Conservation (phyloP, 2,113 vertebrate species). For the Mastomys natalensis region DNA sequence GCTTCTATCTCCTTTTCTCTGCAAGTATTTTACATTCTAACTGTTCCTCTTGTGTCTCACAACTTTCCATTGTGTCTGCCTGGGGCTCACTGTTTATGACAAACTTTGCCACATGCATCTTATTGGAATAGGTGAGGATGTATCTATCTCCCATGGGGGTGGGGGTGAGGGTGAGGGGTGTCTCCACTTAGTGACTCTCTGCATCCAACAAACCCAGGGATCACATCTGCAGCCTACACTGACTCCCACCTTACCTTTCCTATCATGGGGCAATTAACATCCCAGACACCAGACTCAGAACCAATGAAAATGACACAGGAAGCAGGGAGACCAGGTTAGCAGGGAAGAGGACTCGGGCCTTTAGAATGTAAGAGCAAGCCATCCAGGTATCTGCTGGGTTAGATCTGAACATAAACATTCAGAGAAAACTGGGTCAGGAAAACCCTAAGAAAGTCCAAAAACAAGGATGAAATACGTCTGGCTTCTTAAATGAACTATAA, state of each 20-base stretch:
- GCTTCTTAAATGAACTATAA: background rate
- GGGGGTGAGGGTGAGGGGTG: background rate
- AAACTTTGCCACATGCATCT: background rate
- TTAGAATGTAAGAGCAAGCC: background rate
- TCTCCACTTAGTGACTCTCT: background rate
- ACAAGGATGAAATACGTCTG: background rate
- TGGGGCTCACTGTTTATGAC: background rate
- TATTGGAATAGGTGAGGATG: background rate
- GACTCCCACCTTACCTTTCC: background rate
- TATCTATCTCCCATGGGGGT: background rate
- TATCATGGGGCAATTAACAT: background rate
- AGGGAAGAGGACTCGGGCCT: background rate
- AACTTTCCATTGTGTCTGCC: too few species aligned
- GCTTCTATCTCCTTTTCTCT: background rate
- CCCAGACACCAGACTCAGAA: background rate
- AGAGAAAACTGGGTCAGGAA: background rate
- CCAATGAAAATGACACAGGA: background rate
- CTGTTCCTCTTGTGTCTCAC: background rate
- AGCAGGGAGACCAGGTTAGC: background rate
- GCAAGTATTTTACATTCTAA: background rate
- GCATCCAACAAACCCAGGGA: too few species aligned
- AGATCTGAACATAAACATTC: background rate
- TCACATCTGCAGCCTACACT: background rate
- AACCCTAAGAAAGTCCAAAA: background rate
- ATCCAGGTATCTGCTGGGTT: background rate